These are phyloP conservation scores for Drosophila rufa DNA, from an alignment of 1,140 invertebrate species.

Conservation along the genomic window DNA sequence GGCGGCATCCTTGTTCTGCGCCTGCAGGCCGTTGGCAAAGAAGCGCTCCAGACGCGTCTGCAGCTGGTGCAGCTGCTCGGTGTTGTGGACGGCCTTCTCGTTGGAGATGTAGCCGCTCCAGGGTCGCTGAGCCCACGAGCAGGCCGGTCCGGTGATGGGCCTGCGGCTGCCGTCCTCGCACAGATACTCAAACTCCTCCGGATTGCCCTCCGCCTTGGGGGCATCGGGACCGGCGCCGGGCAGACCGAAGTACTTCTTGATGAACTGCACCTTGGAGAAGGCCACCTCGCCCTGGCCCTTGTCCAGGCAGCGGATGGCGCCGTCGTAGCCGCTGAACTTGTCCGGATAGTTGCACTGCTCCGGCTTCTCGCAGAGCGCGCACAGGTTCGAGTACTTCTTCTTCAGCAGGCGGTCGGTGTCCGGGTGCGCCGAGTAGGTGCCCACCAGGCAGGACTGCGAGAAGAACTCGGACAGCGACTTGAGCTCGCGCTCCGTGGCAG, in stretches of 20 bases:
- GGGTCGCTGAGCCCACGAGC: conserved; percentile 92
- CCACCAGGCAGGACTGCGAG: conserved; percentile 91
- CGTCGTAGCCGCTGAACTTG: conserved; percentile 92
- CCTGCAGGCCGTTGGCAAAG: conserved; percentile 77
- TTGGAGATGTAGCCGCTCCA: conserved; percentile 91
- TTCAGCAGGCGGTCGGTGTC: conserved; percentile 89
- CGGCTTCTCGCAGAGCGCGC: conserved; percentile 90
- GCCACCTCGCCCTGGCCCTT: conserved; percentile 92
- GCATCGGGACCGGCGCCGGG: conserved; percentile 45
- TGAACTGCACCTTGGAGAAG: conserved; percentile 93
- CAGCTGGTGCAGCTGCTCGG: conserved; percentile 77
- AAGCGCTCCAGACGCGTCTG: conserved; percentile 77
- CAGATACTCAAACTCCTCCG: conserved; percentile 89
- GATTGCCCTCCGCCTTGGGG: conserved; percentile 84
- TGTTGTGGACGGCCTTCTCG: conserved; percentile 86
- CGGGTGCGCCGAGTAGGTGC: conserved; percentile 91
- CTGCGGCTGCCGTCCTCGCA: conserved; percentile 92
- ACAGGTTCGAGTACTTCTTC: conserved; percentile 90
- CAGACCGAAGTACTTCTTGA: conserved; percentile 91
- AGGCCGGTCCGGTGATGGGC: conserved; percentile 89
- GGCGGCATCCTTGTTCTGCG: conserved; percentile 74
- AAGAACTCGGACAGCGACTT: conserved; percentile 90
- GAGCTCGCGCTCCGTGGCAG: conserved; percentile 91
- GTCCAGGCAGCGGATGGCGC: conserved; percentile 92
- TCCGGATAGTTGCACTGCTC: conserved; percentile 92